Percentiles rank a stretch among this genome's conserved stretches.
Evolutionary conservation across 2,888 invertebrate species (phyloP).

Genomic region (Drosophila pegasa): DNA sequence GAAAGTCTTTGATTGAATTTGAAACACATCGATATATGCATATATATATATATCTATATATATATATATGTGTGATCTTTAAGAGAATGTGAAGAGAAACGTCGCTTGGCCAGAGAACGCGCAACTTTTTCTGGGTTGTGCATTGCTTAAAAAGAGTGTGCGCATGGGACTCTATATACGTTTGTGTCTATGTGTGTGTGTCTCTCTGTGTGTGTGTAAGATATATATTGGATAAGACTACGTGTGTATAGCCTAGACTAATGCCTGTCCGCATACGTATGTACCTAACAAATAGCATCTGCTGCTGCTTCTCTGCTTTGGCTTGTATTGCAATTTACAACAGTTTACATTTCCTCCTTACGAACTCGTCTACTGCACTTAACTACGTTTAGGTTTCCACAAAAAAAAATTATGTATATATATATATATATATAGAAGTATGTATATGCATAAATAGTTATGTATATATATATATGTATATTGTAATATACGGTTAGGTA

Average conservation of each 20-base stretch:
- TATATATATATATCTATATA: slow-evolving; percentile 15
- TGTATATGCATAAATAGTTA: slow-evolving; percentile 6
- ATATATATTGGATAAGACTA: slow-evolving; percentile 12
- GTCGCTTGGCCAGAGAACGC: slow-evolving; percentile 27
- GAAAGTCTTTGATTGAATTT: slow-evolving; percentile 52
- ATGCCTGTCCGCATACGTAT: slow-evolving; percentile 4
- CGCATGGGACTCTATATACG: slow-evolving; percentile 47
- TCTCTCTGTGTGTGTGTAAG: slow-evolving; percentile 15
- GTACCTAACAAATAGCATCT: slow-evolving; percentile 7
- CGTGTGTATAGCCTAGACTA: slow-evolving; percentile 16
- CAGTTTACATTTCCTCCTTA: slow-evolving; percentile 18
- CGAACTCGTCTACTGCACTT: slow-evolving; percentile 7
- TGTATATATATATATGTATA: slow-evolving; percentile 10
- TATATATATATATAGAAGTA: slow-evolving; percentile 2
- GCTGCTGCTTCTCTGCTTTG: slow-evolving; percentile 44
- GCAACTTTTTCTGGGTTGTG: slow-evolving; percentile 51
- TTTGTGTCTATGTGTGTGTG: slow-evolving; percentile 18
- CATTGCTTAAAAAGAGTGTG: slow-evolving; percentile 55
- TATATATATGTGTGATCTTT: neutral
- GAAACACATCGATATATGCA: slow-evolving; percentile 46
- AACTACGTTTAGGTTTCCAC: slow-evolving; percentile 7
- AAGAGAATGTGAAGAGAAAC: slow-evolving; percentile 3
- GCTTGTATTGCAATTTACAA: slow-evolving; percentile 44
- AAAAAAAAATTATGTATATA: slow-evolving; percentile 13
- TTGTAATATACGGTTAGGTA: slow-evolving; percentile 15